Percentiles rank a stretch among this genome's conserved stretches.
Conservation (phyloP, 2,888 invertebrate species). For the Drosophila recens region DNA sequence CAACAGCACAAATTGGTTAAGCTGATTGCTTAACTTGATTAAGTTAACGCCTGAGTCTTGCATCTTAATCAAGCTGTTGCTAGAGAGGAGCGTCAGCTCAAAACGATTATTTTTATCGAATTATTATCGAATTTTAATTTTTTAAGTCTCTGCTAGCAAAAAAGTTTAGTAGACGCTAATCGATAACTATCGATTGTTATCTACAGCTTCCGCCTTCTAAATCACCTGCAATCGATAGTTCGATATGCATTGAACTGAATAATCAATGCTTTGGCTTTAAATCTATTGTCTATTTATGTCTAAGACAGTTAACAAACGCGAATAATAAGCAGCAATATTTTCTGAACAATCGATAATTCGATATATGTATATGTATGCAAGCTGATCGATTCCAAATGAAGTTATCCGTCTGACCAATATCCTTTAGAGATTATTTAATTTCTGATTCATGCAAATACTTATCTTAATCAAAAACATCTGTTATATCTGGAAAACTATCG, state of each 20-base stretch:
- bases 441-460: too few relatives aligned
- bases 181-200: not conserved
- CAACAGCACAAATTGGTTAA: slow-evolving; percentile 6
- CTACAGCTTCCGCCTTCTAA: not conserved
- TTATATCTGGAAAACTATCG: too few relatives aligned
- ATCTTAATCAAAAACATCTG: too few relatives aligned
- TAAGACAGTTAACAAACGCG: too few relatives aligned
- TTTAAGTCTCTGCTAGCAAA: not conserved
- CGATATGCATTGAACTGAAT: not conserved
- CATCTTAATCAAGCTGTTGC: not conserved
- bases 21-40: slow-evolving; percentile 9
- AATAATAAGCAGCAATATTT: too few relatives aligned
- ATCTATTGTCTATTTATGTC: not conserved
- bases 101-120: not conserved
- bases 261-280: not conserved
- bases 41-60: not conserved
- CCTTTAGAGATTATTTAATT: too few relatives aligned
- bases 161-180: not conserved
- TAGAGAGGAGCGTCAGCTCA: not conserved
- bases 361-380: too few relatives aligned
- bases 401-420: too few relatives aligned
- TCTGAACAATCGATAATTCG: too few relatives aligned
- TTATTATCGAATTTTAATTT: too few relatives aligned
- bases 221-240: not conserved
- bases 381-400: too few relatives aligned